Evolutionary conservation across 64 coral and sea anemone genomes (phyloP), one percentile per base, ranked within the genome.

Genomic region (Orbicella faveolata): DNA sequence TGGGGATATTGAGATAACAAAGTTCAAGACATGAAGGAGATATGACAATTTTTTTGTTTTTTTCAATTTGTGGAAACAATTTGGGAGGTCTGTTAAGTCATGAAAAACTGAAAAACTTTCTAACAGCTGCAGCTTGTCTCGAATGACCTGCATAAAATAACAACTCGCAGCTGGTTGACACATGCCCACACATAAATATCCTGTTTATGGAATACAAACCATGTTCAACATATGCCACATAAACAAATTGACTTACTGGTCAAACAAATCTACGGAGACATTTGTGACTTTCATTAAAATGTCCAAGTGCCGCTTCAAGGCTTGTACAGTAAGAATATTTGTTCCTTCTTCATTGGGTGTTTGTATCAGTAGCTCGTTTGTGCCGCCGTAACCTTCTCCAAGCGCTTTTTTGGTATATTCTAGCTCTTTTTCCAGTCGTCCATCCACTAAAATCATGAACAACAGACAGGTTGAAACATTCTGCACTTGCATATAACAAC

Each of bases 311-410:
- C 90, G 80, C 65, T 86, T 79, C 39, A 99, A 72, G 17, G 93
- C 91, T 25, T 90, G 18, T 6, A 91, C 79, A 6, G 93, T 86
- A 18, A 99, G 79, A 36, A 99, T 90, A 52, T 95, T 99, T 0
- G 83, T 93, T 87, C 96, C 96, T 88, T 95, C 79, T 36, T 62
- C 70, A 37, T 95, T 95, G 4, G 96, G 96, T 23, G 96, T 93
- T 77, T 99, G 96, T 19, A 99, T 99, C 4, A 99, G 79, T 1
- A 99, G 48, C 6, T 99, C 94, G 25, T 93, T 88, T 55, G 96
- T 93, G 14, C 59, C 79, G 3, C 88, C 91, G 62, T 80, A 83
- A 4, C 81, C 95, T 30, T 99, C 90, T 20, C 91, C 91, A 44
- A 95, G 78, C 15, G 87, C 52, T 48, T 35, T 79, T 62, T 81